Evolutionary conservation across 2,113 vertebrate species (phyloP).

Genomic region (Halcyon malimbica): DNA sequence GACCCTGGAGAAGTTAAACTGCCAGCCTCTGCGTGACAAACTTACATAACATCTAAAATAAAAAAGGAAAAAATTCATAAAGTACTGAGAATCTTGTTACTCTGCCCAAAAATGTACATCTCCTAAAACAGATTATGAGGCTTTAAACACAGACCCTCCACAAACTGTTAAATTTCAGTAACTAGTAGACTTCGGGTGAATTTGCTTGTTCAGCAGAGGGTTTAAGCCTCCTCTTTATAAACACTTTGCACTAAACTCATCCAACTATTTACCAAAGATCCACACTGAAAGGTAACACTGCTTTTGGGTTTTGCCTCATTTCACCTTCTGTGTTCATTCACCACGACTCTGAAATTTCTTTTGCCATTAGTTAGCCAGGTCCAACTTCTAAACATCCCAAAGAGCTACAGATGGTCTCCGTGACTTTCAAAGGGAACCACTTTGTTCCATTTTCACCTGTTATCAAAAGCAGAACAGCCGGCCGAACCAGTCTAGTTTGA

Average conservation of each 20-base stretch:
- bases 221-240: not conserved
- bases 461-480: not conserved
- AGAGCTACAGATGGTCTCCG: not conserved
- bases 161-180: not conserved
- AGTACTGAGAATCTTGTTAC: not conserved
- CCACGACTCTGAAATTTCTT: fast-evolving
- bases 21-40: not conserved
- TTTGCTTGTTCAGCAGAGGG: not conserved
- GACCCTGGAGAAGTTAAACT: not conserved
- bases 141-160: not conserved
- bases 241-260: not conserved
- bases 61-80: not conserved
- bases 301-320: not conserved
- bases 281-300: not conserved
- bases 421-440: not conserved
- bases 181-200: not conserved
- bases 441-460: not conserved
- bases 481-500: not conserved
- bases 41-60: not conserved
- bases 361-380: not conserved
- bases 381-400: not conserved
- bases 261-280: not conserved
- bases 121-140: not conserved
- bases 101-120: not conserved
- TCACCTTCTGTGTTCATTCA: not conserved